Evolutionary conservation across 2,888 invertebrate species (phyloP), one percentile per base, ranked within the genome.

Genomic region (Myopa testacea): DNA sequence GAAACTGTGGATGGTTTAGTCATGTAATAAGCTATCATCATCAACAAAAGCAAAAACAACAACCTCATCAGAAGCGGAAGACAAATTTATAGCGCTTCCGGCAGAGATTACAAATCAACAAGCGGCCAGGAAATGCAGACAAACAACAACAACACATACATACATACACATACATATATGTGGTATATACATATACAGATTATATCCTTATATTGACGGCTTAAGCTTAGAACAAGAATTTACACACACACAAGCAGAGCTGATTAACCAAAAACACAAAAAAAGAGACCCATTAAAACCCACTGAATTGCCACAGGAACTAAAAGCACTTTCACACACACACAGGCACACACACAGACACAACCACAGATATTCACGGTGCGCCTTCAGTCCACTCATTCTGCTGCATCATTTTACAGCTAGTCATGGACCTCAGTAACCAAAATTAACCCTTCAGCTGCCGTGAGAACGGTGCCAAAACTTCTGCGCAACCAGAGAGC

Each of bases 31-130:
- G 16, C 4, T 10, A 1, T n/a, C 6, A 8, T 55, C 4, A 7
- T 6, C 37, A 65, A 62, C 62, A n/a, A 62, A 14, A 62, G 3
- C n/a, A 10, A 19, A 4, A 3, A 4, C n/a, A n/a, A 6, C n/a
- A 14, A 6, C n/a, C 26, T 34, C 37, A 65, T 19, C 65, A 8
- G 19, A 19, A 65, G 16, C 26, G 45, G 14, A 70, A 70, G 55
- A 16, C 4, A 34, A 26, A 50, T 70, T 52, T 16, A 52, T 40
- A 40, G n/a, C n/a, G 67, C 70, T 70, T 34, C 60, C 60, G 58
- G 72, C 72, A 10, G 58, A 72, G 72, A 60, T 72, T 60, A 60
- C 60, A 60, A 60, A 60, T 72, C 72, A 72, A 72, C 38, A 72
- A 72, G 34, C 38, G 50, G 19, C 52, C 34, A 34, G 50, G 50